Base-by-base conservation (phyloP, 2,113 vertebrate species). In the Oncorhynchus mykiss region DNA sequence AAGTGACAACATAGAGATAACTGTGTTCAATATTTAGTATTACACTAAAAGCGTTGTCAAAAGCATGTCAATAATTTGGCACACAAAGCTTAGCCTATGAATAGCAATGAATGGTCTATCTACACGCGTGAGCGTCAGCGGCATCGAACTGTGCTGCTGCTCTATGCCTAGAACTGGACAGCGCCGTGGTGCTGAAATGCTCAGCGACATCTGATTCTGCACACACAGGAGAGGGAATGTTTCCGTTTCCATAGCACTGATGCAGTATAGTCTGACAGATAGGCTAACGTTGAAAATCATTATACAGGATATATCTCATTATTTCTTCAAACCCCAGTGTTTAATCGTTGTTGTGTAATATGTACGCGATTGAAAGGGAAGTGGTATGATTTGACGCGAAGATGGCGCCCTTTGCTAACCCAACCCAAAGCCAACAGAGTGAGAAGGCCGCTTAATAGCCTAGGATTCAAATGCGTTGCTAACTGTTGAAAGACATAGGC, bases 351-450 rank as follows among this genome's bases (percentile, higher is more conserved):
- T 34, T 11, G 31, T 34, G 29, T 7, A 29, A 68, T 11, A n/a
- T 20, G 12, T 54, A 67, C 16, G 65, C 31, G 65, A 67, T 16
- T 16, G 27, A 84, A 89, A 88, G 87, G 84, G 86, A 88, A 83
- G 80, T 71, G 73, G 81, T 82, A 80, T 87, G 86, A 74, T 88
- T 88, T 68, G 78, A 91, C 91, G 92, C 92, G 93, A 98, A 96
- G 94, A 97, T 96, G 96, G 96, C 96, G 95, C 92, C 95, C 85
- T 87, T 77, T 84, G 84, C 91, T 88, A 94, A 93, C 93, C 93
- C 93, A 92, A 75, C 93, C 94, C 90, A 83, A 89, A 81, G 80
- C 69, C 89, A 14, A 88, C 64, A 69, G 72, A 74, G 71, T 76
- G 13, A 82, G 76, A 80, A 79, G 66, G 86, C 90, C 87, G 75